phyloP scores from a whole-genome alignment of 2,113 vertebrate species.

The Neofelis nebulosa region DNA sequence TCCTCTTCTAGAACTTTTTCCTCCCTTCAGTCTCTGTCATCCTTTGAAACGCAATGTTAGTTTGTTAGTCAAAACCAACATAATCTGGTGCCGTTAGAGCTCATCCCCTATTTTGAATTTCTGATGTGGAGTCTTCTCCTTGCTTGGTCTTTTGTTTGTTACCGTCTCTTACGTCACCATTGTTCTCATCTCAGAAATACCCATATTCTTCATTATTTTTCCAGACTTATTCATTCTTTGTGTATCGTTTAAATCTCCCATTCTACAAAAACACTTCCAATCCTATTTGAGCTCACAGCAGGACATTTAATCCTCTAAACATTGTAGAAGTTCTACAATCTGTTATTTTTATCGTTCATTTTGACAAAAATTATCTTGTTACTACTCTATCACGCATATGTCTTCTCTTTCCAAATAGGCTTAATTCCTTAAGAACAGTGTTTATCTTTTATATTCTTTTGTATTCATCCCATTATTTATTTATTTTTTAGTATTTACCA shows the following conservation, averaged over 20 bases:
- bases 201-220: not conserved
- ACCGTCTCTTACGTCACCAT: not conserved
- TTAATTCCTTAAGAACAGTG: not conserved
- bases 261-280: not conserved
- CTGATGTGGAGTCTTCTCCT: not conserved
- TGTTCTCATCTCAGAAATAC: not conserved
- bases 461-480: not conserved
- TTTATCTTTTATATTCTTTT: constrained; percentile 2
- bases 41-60: not conserved
- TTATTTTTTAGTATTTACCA: not conserved
- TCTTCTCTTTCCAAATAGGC: constrained; percentile 5
- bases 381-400: not conserved
- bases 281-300: not conserved
- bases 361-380: constrained; percentile 6
- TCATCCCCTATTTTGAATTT: not conserved
- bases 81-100: not conserved
- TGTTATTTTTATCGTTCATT: not conserved
- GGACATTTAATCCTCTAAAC: not conserved
- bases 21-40: not conserved
- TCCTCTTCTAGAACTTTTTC: not conserved
- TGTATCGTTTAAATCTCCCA: not conserved
- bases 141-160: not conserved
- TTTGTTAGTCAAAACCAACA: constrained; percentile 7
- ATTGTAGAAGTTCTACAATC: not conserved
- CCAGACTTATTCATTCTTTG: not conserved